A percentile compares a stretch with the other conserved stretches of the same genome.
phyloP scores from a whole-genome alignment of 2,113 vertebrate species.

The Cromileptes altivelis region DNA sequence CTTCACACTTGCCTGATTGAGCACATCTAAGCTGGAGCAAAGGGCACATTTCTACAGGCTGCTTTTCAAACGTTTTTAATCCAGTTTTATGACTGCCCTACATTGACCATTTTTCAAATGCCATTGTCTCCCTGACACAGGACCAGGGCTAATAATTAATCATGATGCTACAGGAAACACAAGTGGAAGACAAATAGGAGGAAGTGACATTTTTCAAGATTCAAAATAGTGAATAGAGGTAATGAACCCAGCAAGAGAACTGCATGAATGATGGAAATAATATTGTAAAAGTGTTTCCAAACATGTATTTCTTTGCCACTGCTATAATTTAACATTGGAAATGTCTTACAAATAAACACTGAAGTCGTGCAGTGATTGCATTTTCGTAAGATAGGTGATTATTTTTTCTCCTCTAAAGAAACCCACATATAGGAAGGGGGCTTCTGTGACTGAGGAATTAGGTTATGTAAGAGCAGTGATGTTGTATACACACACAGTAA shows the following conservation, averaged over 20 bases:
- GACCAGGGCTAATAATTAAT: background rate
- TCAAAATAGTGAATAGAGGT: background rate
- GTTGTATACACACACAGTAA: slow-evolving; percentile 43
- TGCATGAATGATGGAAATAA: background rate
- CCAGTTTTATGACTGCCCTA: background rate
- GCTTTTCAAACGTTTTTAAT: slow-evolving; percentile 3
- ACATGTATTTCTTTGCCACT: no score
- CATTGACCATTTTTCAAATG: background rate
- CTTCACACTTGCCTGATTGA: slow-evolving; percentile 26
- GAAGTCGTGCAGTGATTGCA: background rate
- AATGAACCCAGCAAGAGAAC: background rate
- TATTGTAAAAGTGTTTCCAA: background rate
- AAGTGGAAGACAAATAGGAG: background rate
- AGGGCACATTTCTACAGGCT: background rate
- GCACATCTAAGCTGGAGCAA: background rate
- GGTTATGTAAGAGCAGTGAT: slow-evolving; percentile 46
- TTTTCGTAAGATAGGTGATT: background rate
- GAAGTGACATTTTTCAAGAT: background rate
- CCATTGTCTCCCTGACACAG: background rate
- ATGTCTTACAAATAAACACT: background rate
- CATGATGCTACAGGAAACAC: background rate
- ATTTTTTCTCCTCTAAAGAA: slow-evolving; percentile 7
- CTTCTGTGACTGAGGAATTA: slow-evolving; percentile 25
- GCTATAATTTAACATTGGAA: background rate
- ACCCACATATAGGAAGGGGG: background rate